Conservation (phyloP, 2,888 invertebrate genomes). For the Ommatoiulus sabulosus region DNA sequence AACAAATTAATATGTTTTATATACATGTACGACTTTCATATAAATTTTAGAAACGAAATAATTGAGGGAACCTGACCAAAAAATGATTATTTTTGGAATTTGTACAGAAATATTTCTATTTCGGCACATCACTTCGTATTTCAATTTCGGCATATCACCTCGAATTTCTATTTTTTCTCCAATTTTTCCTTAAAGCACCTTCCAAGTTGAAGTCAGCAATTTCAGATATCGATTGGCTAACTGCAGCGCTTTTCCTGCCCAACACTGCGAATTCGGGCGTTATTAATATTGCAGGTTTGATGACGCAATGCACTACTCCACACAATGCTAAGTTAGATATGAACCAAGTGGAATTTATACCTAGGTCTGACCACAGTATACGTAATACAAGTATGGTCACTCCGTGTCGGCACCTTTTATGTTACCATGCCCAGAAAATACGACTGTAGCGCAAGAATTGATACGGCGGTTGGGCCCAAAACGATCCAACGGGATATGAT, state of each 20-base stretch:
- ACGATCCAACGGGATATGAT: no score
- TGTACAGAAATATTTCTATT: no score
- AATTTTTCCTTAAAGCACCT: background rate
- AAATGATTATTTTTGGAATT: background rate
- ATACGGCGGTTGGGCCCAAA: background rate
- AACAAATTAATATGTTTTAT: no score
- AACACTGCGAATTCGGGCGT: background rate
- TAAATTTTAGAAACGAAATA: no score
- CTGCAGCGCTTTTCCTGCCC: background rate
- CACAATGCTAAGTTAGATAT: background rate
- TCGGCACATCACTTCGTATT: background rate
- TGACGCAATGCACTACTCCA: background rate
- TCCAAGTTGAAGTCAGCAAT: background rate
- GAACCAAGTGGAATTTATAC: no score
- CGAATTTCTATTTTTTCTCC: background rate
- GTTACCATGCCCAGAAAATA: no score
- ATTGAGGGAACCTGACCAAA: no score
- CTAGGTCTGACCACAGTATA: no score
- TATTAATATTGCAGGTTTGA: constrained; percentile 24
- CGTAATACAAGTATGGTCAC: background rate
- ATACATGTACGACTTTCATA: no score
- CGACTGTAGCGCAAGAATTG: background rate
- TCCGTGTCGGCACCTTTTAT: no score
- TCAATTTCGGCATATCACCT: background rate
- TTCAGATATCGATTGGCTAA: background rate